Evolutionary conservation across 2,888 invertebrate species (phyloP), one percentile per base, ranked within the genome.

Genomic region (Clitarchus hookeri): DNA sequence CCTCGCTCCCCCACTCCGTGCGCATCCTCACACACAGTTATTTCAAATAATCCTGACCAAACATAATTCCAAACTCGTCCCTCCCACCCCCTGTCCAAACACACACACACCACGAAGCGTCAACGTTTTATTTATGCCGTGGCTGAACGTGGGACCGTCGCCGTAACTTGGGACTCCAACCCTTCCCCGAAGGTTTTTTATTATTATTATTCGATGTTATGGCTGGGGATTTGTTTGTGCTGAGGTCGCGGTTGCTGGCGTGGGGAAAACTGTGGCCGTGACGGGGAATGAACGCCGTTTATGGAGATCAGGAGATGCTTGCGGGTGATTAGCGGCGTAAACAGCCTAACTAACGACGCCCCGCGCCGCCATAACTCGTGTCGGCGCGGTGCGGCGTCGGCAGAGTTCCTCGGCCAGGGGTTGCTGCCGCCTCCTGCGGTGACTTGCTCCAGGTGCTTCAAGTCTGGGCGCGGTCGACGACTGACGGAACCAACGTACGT

Each of bases 41-140:
- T 65, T 65, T 65, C 65, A n/a, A 23, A 65, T 65, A 65, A 65
- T 65, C 65, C 65, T 65, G 65, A 65, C 65, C 65, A 65, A 65
- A 65, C 65, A 65, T 65, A 65, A 12, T n/a, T 65, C 16, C 65
- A 65, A 65, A 11, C 65, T 11, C 36, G 36, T 4, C 65, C 65
- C 65, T 65, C n/a, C 65, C 65, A 23, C 36, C 36, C 36, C 36
- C 36, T 36, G 36, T 3, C 36, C 36, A 36, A 36, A 36, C 36
- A 36, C 36, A 36, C 36, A 36, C 36, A 36, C 36, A 36, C 36
- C 36, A 36, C 36, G 36, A 36, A 36, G 36, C 36, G 36, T 36
- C 36, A 36, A 36, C 36, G 36, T 53, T 65, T 65, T 65, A 65
- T 65, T 65, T 65, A 65, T 65, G 65, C n/a, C n/a, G 65, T 23